phyloP scores from a whole-genome alignment of 2,888 invertebrate genomes.

The Sympetrum striolatum region DNA sequence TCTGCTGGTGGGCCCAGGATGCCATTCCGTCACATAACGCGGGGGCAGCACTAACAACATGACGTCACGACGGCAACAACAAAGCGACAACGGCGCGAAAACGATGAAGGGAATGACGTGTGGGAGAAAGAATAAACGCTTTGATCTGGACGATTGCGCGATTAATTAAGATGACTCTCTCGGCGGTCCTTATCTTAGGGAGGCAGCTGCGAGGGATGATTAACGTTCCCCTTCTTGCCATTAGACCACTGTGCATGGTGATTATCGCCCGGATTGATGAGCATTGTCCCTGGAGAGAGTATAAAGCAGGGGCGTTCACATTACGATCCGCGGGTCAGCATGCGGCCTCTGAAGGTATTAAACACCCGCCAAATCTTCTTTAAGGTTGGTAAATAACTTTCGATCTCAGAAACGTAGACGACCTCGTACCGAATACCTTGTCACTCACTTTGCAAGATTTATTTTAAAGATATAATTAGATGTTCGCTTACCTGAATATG shows the following conservation, averaged over 20 bases:
- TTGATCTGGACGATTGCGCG: not conserved
- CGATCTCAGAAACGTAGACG: no score
- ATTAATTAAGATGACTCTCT: not conserved
- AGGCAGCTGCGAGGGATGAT: not conserved
- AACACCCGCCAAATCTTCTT: no score
- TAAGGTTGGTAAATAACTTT: no score
- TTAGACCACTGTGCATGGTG: not conserved
- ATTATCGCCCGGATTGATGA: no score
- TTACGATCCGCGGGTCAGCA: no score
- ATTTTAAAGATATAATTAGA: no score
- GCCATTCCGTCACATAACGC: not conserved
- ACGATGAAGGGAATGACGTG: not conserved
- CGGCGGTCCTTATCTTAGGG: not conserved
- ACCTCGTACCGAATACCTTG: no score
- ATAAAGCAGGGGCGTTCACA: no score
- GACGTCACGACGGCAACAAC: not conserved
- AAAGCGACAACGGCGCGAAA: not conserved
- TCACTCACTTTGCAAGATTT: no score
- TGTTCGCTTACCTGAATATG: no score
- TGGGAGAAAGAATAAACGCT: not conserved
- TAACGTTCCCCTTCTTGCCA: not conserved
- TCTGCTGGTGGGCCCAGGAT: not conserved
- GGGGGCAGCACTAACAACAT: not conserved
- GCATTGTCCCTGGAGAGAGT: no score
- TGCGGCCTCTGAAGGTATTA: no score